Evolutionary conservation across 2,888 invertebrate genomes (phyloP), one percentile per base, ranked within the genome.

Genomic region (Dinocampus coccinellae): DNA sequence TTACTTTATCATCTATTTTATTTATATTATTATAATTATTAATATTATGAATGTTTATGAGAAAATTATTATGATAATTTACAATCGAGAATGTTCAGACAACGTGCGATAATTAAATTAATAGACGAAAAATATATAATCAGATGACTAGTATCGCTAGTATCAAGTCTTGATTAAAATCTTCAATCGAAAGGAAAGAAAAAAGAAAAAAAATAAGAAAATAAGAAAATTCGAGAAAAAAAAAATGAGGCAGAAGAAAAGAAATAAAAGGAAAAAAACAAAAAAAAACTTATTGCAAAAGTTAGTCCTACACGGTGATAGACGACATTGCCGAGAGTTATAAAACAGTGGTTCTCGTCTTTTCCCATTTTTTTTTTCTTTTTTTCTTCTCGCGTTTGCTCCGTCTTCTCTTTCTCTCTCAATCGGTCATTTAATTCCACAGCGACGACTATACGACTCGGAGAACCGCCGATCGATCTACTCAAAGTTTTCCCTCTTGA

Each of bases 61-160:
- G 16, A 47, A 9, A 47, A 47, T 6, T 16, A 47, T 47, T 47
- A 53, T 2, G 16, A 22, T 53, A 36, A 24, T 24, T 65, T 65
- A 65, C 34, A 47, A 47, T 16, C 24, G 69, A 65, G 60, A 53
- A 52, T 67, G 52, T 72, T 64, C 57, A 65, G 66, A 69, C 64
- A 57, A 74, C 53, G 72, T 57, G 62, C 52, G 70, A 70, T 73
- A 70, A 74, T 76, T 72, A 58, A 69, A 70, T 73, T 74, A 66
- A 76, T 74, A 63, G 72, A 26, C 16, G 36, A 39, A 22, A 29
- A 55, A 26, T 55, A 60, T 62, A 68, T 20, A 36, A 58, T 53
- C 47, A 53, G 20, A 62, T 24, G 67, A 60, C 60, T 39, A 47
- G 47, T 20, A 64, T 68, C 65, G 65, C 60, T 39, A 47, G 47